These are phyloP conservation scores for Lacanobia oleracea DNA, from an alignment of 2,888 invertebrate species.

Conservation along the genomic window DNA sequence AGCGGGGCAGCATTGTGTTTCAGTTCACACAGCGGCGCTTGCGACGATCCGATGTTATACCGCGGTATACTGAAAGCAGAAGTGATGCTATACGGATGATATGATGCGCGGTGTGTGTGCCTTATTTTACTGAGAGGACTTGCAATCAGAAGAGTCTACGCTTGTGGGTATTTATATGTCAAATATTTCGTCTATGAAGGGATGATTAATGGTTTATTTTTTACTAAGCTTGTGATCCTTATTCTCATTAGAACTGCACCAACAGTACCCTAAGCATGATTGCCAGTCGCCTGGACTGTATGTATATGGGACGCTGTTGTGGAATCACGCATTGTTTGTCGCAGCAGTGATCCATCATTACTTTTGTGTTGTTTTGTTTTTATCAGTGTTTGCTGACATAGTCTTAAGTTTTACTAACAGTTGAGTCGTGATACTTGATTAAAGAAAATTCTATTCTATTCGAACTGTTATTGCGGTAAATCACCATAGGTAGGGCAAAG, in stretches of 20 bases:
- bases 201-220: background rate
- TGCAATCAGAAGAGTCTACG: background rate
- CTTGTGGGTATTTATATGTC: background rate
- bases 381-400: too few species aligned
- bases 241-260: background rate
- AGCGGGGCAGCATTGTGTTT: constrained; percentile 73
- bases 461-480: background rate
- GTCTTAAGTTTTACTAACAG: too few species aligned
- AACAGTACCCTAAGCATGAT: too few species aligned
- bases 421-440: too few species aligned
- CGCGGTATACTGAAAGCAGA: constrained; percentile 28
- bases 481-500: background rate
- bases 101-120: background rate
- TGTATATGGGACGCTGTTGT: too few species aligned
- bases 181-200: background rate
- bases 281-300: too few species aligned
- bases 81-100: constrained; percentile 25
- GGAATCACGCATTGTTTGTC: too few species aligned
- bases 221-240: background rate
- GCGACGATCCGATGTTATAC: constrained; percentile 29
- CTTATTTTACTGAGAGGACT: background rate
- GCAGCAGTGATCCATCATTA: too few species aligned
- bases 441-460: too few species aligned
- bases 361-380: too few species aligned
- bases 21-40: constrained; percentile 70